These are phyloP conservation scores for Psammodynastes pulverulentus DNA, from an alignment of 2,113 vertebrate species.

Conservation along the genomic window DNA sequence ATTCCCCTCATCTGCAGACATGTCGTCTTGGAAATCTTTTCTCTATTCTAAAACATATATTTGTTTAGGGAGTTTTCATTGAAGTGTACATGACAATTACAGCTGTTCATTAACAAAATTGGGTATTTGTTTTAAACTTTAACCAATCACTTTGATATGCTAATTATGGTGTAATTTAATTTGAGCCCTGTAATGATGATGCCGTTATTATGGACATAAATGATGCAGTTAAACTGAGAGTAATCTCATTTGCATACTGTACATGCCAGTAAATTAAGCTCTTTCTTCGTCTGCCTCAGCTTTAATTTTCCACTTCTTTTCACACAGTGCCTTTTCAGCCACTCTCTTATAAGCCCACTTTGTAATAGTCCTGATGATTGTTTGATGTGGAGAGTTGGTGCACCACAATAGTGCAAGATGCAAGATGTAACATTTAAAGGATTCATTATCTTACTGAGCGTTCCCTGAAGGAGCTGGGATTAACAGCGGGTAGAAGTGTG, in stretches of 20 bases:
- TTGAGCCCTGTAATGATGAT: conserved; percentile 99
- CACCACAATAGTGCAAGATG: conserved; percentile 84
- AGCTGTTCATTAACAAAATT: conserved; percentile 99
- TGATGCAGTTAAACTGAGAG: conserved; percentile 99
- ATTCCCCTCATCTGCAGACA: conserved; percentile 69
- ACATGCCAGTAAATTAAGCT: conserved; percentile 99
- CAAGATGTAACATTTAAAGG: conserved; percentile 94
- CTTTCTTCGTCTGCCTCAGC: conserved; percentile 91
- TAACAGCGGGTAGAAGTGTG: conserved; percentile 64
- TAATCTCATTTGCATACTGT: conserved; percentile 99
- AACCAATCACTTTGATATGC: conserved; percentile 99
- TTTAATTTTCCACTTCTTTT: conserved; percentile 99
- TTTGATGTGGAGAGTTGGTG: conserved; percentile 94
- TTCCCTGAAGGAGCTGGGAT: conserved; percentile 78
- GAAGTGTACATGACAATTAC: conserved; percentile 94
- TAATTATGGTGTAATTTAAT: conserved; percentile 99
- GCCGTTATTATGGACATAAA: conserved; percentile 99
- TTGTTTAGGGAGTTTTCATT: conserved; percentile 98
- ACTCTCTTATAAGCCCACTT: conserved; percentile 79
- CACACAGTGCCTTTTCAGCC: conserved; percentile 90
- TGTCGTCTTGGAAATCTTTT: conserved; percentile 71
- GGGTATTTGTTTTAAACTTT: conserved; percentile 99
- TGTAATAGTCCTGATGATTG: conserved; percentile 87
- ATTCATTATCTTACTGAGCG: conserved; percentile 90
- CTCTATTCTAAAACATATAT: conserved; percentile 92